Evolutionary conservation across 2,888 invertebrate species (phyloP), one percentile per base, ranked within the genome.

Genomic region (Bruchidius siliquastri): DNA sequence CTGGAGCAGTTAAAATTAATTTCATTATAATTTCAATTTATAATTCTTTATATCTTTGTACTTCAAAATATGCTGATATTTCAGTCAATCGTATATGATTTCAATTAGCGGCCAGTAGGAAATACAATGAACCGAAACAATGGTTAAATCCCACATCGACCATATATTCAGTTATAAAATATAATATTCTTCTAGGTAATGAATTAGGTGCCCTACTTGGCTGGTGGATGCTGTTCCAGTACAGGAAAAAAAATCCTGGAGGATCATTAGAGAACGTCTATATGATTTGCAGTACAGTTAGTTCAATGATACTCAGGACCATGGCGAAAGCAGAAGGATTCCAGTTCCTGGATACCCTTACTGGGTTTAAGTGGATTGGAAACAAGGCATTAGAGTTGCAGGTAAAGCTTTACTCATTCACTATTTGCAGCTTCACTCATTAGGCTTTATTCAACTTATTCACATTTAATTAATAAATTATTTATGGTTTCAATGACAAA

Each of bases 301-400:
- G 98, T 77, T 98, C 98, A 20, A 98, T 97, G 88, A 96, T 99
- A 85, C 88, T 99, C 70, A 88, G 90, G 30, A 91, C 96, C 0
- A 94, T 99, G 84, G 92, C 94, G 0, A 88, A 90, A 70, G 90
- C 88, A 0, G 94, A 95, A 83, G 97, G 95, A 2, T 94, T 93
- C 74, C 89, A 92, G 80, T 91, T 91, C 77, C 86, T 89, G 77
- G 98, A 99, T 87, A 99, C 99, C 0, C 89, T 99, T 72, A 99
- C 99, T 0, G 99, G 99, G 0, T 99, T 99, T 85, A 99, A 99
- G 84, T 99, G 98, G 98, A 98, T 99, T 96, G 99, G 96, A 21
- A 71, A 71, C 20, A 26, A 71, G n/a, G 71, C 71, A 18, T 88
- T 68, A 21, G 68, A 68, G 68, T 21, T 68, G 10, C 21, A 68